These are phyloP conservation scores for Acrobasis consociella DNA, from an alignment of 2,888 invertebrate genomes.

Conservation along the genomic window DNA sequence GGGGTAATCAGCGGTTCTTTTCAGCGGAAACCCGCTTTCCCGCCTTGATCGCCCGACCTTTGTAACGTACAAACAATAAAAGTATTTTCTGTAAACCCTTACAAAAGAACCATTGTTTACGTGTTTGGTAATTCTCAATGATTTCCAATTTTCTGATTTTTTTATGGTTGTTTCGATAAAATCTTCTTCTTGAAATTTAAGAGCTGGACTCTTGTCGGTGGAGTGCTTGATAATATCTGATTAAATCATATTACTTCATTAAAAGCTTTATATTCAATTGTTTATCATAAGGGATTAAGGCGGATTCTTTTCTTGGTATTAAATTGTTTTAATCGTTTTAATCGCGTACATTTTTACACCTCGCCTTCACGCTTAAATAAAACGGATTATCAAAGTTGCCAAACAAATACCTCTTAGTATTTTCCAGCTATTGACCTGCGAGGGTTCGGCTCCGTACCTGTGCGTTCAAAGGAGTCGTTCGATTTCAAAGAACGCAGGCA, in stretches of 20 bases:
- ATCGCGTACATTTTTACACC: constrained; percentile 6
- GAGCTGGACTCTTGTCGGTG: too few relatives aligned
- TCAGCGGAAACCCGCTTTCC: constrained; percentile 58
- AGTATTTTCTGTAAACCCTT: constrained; percentile 33
- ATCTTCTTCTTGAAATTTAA: too few relatives aligned
- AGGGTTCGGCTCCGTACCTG: constrained; percentile 40
- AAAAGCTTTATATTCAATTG: too few relatives aligned
- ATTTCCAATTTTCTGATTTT: too few relatives aligned
- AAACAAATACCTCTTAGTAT: constrained; percentile 22
- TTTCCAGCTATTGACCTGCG: constrained; percentile 38
- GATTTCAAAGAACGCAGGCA: constrained; percentile 49
- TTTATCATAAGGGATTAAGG: too few relatives aligned
- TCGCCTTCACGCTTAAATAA: constrained; percentile 12
- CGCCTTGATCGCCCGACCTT: constrained; percentile 50
- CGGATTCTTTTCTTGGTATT: too few relatives aligned
- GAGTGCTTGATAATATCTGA: too few relatives aligned
- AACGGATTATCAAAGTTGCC: constrained; percentile 22
- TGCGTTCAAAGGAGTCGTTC: constrained; percentile 49
- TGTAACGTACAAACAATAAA: constrained; percentile 49
- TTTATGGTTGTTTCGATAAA: too few relatives aligned
- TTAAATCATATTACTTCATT: too few relatives aligned
- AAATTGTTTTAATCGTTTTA: constrained; percentile 4
- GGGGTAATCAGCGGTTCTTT: constrained; percentile 52
- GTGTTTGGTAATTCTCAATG: too few relatives aligned
- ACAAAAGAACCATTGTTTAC: constrained; percentile 22